Base-by-base conservation (phyloP, 2,888 invertebrate species). In the Eubasilissa splendida region DNA sequence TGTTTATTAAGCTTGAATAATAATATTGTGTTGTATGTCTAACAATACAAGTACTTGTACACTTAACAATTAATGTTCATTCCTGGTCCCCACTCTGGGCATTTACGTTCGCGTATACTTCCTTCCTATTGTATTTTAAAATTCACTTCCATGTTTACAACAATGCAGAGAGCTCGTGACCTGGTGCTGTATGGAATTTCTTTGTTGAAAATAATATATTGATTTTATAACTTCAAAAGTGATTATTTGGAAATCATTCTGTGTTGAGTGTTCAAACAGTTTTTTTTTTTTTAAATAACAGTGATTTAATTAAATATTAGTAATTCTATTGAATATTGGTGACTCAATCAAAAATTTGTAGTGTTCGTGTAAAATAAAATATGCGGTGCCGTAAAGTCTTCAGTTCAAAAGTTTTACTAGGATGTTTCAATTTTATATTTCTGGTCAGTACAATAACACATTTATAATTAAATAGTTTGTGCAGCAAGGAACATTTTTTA, bases 361-460 rank as follows among this genome's bases (percentile, higher is more conserved):
- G 31, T 68, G 71, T 56, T 77, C 52, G 59, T 33, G 58, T 50
- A 66, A 42, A 65, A 59, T 50, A 84, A 73, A 70, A 70, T 22
- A 84, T 84, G 83, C 73, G 68, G 56, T 83, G 81, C 73, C 79
- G 87, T 81, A 82, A 78, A 75, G 76, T 82, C 59, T 70, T 78
- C n/a, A 77, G 77, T 76, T 80, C 80, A 77, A 82, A 78, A 76
- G 78, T 82, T 60, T 56, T 94, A 83, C 91, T 94, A 87, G 93
- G 93, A 84, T 91, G 91, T 86, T 93, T 92, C 85, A 94, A 94
- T 87, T 92, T 93, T 82, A 86, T 94, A 84, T 92, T 94, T 87
- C 89, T 93, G 87, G 93, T 93, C 88, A 92, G 92, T 91, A 84
- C 68, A 4, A 71, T 76, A 76, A 42, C 3, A 42, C 2, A 42